phyloP scores from a whole-genome alignment of 2,797 vertebrate species.

The Monodelphis domestica region DNA sequence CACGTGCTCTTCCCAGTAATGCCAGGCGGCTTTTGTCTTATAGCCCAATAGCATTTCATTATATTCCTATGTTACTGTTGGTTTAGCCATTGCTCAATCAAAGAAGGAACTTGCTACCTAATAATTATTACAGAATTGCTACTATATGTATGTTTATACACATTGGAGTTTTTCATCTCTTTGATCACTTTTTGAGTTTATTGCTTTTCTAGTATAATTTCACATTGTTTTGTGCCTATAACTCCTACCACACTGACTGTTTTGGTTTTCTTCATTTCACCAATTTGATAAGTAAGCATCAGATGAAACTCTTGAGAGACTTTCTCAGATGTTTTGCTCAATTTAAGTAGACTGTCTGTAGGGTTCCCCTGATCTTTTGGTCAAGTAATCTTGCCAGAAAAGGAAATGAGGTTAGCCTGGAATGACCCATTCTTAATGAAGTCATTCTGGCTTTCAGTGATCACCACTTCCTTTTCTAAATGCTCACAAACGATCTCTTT shows the following conservation, averaged over 20 bases:
- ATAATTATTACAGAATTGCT: not conserved
- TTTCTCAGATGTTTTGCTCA: not conserved
- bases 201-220: not conserved
- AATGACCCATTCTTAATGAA: not conserved
- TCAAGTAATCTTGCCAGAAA: not conserved
- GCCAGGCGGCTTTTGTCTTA: not conserved
- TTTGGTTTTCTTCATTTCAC: not conserved
- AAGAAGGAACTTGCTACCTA: not conserved
- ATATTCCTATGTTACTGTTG: not conserved
- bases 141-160: not conserved
- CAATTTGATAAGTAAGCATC: not conserved
- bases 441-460: not conserved
- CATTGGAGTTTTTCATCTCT: not conserved
- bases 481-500: not conserved
- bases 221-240: not conserved
- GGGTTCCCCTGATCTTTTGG: not conserved
- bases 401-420: not conserved
- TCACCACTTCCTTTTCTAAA: constrained; percentile 1
- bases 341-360: not conserved
- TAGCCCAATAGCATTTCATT: not conserved
- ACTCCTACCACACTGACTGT: not conserved
- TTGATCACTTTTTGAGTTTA: not conserved
- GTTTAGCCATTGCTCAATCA: not conserved
- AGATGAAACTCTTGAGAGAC: not conserved
- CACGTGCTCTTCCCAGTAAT: not conserved